These are phyloP conservation scores for human (Homo sapiens) DNA, from an alignment of 2,113 vertebrate genomes.

Conservation along the genomic window GRCh38 chr1:69661001-69661500, in stretches of 20 bases:
- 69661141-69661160: not conserved
- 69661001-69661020: not conserved
- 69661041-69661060: not conserved
- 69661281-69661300: conserved; percentile 13
- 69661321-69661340: not conserved
- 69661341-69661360: conserved; percentile 4
- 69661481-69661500: not conserved
- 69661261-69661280: conserved; percentile 4
- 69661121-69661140: not conserved
- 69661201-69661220: not conserved
- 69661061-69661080: not conserved
- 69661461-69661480: not conserved
- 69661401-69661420: conserved; percentile 10
- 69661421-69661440: not conserved
- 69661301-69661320: conserved; percentile 5
- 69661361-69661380: not conserved
- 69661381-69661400: not conserved
- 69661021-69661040: not conserved
- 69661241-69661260: not conserved
- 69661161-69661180: not conserved
- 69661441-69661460: not conserved
- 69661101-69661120: not conserved
- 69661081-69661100: not conserved
- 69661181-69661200: not conserved
- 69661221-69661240: not conserved